Percentiles rank a stretch among this genome's conserved stretches.
Evolutionary conservation across 2,113 vertebrate genomes (phyloP).

Genomic region (Chascanopsetta lugubris): DNA sequence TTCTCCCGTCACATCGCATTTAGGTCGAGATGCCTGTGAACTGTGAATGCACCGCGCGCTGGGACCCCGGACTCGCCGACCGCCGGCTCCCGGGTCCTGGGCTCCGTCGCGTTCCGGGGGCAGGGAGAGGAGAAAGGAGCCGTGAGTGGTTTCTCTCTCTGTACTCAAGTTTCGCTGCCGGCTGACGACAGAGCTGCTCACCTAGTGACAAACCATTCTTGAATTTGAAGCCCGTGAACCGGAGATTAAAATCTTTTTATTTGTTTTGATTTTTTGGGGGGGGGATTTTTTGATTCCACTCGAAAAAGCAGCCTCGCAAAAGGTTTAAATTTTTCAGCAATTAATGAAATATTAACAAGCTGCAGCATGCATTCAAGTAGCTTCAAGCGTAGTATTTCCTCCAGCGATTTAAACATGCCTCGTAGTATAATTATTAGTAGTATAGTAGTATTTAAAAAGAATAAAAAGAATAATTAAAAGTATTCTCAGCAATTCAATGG

Average conservation of each 20-base stretch:
- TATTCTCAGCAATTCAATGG: no score
- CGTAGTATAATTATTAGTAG: neutral
- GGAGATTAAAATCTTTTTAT: no score
- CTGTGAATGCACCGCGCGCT: conserved; percentile 83
- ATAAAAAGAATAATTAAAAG: no score
- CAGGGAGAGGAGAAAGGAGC: no score
- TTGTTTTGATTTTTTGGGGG: no score
- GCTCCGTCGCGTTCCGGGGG: conserved; percentile 1
- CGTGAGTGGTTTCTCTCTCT: neutral
- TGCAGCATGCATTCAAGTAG: conserved; percentile 13
- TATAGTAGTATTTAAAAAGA: neutral
- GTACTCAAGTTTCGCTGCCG: no score
- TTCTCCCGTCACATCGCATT: conserved; percentile 86
- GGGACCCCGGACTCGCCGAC: conserved; percentile 58
- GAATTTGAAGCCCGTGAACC: no score
- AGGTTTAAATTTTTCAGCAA: conserved; percentile 15
- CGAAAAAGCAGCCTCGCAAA: neutral
- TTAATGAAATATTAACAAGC: conserved; percentile 43
- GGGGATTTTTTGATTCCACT: neutral
- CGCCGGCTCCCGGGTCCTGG: conserved; percentile 61
- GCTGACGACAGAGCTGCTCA: no score
- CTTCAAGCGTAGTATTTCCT: neutral
- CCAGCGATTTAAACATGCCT: neutral
- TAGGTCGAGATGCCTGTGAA: conserved; percentile 84
- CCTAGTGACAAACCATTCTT: no score